Conservation (phyloP, 1,140 invertebrate genomes). For the Chironomus tepperi region DNA sequence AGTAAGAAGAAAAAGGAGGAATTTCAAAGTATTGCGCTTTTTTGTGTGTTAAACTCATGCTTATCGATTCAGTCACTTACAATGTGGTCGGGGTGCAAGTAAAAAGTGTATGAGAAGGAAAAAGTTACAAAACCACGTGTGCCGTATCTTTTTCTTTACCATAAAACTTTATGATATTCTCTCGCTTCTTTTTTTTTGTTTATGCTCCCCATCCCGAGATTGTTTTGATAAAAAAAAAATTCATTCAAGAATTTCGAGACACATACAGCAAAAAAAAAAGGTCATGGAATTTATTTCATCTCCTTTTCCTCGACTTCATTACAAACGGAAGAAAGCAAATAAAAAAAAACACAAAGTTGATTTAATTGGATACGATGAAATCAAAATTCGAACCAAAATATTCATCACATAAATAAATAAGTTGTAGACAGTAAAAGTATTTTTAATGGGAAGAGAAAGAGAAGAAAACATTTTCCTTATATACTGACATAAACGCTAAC, state of each 20-base stretch:
- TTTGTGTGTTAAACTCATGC: not conserved
- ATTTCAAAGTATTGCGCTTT: not conserved
- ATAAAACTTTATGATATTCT: slow-evolving; percentile 20
- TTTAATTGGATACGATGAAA: no score
- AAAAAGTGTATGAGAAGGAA: not conserved
- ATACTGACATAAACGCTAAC: not conserved
- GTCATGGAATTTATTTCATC: not conserved
- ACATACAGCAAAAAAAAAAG: not conserved
- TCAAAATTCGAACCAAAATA: no score
- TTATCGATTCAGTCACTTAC: slow-evolving; percentile 13
- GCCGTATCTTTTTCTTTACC: slow-evolving; percentile 16
- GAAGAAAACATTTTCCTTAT: not conserved
- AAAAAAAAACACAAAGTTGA: not conserved
- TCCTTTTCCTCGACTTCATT: no score
- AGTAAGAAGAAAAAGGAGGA: not conserved
- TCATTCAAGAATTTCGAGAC: slow-evolving; percentile 13
- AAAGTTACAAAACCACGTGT: slow-evolving; percentile 21
- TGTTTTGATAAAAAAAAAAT: slow-evolving; percentile 9
- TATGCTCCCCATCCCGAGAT: not conserved
- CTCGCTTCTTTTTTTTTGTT: not conserved
- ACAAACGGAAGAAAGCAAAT: not conserved
- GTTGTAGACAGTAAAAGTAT: no score
- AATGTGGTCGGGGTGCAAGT: not conserved
- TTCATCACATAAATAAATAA: no score
- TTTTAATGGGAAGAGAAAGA: no score